These are phyloP conservation scores for Cosmia trapezina DNA, from an alignment of 2,888 invertebrate genomes.

Conservation along the genomic window DNA sequence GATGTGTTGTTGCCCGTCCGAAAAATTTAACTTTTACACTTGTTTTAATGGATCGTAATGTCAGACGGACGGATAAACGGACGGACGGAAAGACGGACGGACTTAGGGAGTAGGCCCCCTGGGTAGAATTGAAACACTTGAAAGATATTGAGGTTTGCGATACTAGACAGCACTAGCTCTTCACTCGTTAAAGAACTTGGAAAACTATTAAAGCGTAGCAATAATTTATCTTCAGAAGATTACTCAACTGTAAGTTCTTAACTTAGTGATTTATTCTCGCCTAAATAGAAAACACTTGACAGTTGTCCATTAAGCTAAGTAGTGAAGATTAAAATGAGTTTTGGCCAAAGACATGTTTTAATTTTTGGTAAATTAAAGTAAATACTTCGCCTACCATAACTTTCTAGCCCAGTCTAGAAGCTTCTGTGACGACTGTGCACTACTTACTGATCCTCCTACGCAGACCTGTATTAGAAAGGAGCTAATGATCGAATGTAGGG, in stretches of 20 bases:
- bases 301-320: conserved; percentile 34
- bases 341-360: conserved; percentile 5
- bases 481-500: conserved; percentile 63
- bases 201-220: conserved; percentile 35
- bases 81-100: too few species aligned
- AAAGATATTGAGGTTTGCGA: conserved; percentile 15
- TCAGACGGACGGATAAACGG: too few species aligned
- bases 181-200: conserved; percentile 15
- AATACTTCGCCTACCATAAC: conserved; percentile 34
- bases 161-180: conserved; percentile 19
- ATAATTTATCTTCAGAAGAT: conserved; percentile 40
- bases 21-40: too few species aligned
- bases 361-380: conserved; percentile 21
- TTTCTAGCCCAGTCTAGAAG: conserved; percentile 53
- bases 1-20: too few species aligned
- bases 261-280: conserved; percentile 35
- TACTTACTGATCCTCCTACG: conserved; percentile 67
- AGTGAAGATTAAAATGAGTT: conserved; percentile 19
- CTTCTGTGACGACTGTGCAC: conserved; percentile 52
- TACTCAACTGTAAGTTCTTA: conserved; percentile 30
- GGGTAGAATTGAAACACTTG: conserved; percentile 23
- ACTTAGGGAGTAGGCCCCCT: too few species aligned
- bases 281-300: conserved; percentile 42
- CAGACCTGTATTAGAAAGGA: conserved; percentile 68
- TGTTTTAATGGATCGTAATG: too few species aligned